Evolutionary conservation across 2,113 vertebrate genomes (phyloP).

Genomic region (Cyanoramphus novaezelandiae): DNA sequence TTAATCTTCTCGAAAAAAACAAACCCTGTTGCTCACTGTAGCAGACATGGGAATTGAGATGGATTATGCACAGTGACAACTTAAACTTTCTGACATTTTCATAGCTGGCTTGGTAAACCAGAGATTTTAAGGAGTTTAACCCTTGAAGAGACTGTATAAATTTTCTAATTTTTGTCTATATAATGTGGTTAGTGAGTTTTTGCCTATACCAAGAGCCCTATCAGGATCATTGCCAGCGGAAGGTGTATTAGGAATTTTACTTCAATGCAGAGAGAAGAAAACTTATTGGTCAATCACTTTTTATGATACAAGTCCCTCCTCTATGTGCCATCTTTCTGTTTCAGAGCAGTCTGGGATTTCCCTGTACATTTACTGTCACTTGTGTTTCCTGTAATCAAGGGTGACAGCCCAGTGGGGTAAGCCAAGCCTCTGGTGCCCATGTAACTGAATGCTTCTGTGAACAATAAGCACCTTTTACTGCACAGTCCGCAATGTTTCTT

Average conservation of each 20-base stretch:
- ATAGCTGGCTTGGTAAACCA: not conserved
- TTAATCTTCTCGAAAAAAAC: not conserved
- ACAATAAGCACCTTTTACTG: conserved; percentile 9
- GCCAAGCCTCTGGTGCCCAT: not conserved
- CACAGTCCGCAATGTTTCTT: not conserved
- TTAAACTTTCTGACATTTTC: not conserved
- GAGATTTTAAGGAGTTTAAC: not conserved
- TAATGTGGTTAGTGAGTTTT: not conserved
- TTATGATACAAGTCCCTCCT: not conserved
- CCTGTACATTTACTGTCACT: not conserved
- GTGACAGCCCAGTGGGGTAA: not conserved
- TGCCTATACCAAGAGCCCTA: not conserved
- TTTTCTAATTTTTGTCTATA: not conserved
- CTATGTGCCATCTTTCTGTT: not conserved
- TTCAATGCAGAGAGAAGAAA: not conserved
- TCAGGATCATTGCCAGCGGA: not conserved
- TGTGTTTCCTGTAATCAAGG: not conserved
- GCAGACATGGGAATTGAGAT: not conserved
- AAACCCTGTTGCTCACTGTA: not conserved
- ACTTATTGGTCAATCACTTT: not conserved
- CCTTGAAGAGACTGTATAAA: not conserved
- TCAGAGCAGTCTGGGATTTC: not conserved
- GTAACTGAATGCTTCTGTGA: not conserved
- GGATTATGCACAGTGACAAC: not conserved
- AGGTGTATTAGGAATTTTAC: not conserved